These are phyloP conservation scores for Dicerorhinus sumatrensis DNA, from an alignment of 2,113 vertebrate species.

Conservation along the genomic window DNA sequence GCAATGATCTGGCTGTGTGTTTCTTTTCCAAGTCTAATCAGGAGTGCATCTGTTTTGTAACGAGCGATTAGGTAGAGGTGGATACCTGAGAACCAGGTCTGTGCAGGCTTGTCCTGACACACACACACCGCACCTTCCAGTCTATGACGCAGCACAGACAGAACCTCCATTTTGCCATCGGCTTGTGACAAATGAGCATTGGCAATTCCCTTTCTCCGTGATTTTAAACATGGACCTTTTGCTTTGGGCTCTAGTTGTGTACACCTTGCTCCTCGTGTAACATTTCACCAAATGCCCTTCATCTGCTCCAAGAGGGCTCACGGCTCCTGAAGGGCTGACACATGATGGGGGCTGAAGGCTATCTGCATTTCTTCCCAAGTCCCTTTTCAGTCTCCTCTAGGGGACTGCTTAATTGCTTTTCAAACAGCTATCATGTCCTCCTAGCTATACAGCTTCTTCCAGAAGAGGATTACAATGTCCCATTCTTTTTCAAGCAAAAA, in stretches of 20 bases:
- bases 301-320: background rate
- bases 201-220: background rate
- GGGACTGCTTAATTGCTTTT: slow-evolving; percentile 74
- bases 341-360: background rate
- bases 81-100: background rate
- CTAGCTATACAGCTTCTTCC: slow-evolving; percentile 61
- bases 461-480: slow-evolving; percentile 60
- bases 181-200: background rate
- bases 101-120: background rate
- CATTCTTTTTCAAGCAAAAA: slow-evolving; percentile 72
- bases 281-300: background rate
- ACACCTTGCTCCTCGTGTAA: background rate
- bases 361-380: background rate
- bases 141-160: background rate
- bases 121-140: accelerated
- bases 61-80: background rate
- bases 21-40: background rate
- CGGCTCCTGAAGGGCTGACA: background rate
- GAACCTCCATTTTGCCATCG: background rate
- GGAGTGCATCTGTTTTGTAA: background rate
- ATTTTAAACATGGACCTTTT: background rate
- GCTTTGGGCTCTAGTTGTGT: background rate
- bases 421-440: slow-evolving; percentile 50
- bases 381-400: slow-evolving; percentile 25
- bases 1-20: background rate